phyloP scores from a whole-genome alignment of 2,113 vertebrate species.

The Hymenochirus boettgeri region DNA sequence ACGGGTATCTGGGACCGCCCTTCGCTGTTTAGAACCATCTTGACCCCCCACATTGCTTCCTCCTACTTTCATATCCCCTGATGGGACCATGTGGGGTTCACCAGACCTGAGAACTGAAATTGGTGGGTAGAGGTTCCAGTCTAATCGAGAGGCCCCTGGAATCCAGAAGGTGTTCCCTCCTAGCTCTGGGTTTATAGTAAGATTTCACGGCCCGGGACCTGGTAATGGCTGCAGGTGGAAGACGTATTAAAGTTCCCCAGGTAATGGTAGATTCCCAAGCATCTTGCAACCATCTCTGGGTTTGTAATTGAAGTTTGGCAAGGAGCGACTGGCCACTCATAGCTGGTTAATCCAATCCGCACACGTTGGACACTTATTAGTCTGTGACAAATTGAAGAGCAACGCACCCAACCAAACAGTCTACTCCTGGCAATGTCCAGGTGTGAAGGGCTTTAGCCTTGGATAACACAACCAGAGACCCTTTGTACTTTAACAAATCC shows the following conservation, averaged over 20 bases:
- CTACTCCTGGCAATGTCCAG: too few species aligned
- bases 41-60: constrained; percentile 52
- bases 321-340: not conserved
- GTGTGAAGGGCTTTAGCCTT: too few species aligned
- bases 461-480: too few species aligned
- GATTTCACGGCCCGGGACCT: not conserved
- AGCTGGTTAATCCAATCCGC: too few species aligned
- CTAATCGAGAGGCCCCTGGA: too few species aligned
- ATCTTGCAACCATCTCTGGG: accelerated
- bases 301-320: not conserved
- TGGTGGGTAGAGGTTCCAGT: too few species aligned
- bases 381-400: too few species aligned
- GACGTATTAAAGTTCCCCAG: constrained; percentile 1
- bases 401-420: too few species aligned
- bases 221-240: accelerated
- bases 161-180: not conserved
- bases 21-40: constrained; percentile 60
- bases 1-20: constrained; percentile 50
- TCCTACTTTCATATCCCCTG: constrained; percentile 30
- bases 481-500: too few species aligned
- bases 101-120: too few species aligned
- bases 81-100: too few species aligned
- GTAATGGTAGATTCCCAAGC: not conserved
- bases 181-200: not conserved
- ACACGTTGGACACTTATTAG: too few species aligned